Evolutionary conservation across 2,113 vertebrate genomes (phyloP), one percentile per base, ranked within the genome.

Genomic region (Varanus komodoensis): DNA sequence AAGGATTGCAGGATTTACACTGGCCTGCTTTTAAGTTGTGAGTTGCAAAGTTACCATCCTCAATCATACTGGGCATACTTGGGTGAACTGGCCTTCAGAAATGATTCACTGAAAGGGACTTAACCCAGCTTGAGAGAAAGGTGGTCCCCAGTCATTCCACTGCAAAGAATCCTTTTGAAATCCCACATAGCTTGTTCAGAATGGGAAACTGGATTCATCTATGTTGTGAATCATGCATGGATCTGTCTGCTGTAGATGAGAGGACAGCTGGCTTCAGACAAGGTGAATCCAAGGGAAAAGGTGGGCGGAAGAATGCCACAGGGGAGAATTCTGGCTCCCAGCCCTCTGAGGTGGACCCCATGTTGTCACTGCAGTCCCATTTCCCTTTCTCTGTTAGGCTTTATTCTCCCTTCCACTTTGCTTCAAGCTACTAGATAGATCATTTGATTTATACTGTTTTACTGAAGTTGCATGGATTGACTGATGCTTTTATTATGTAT

Each of bases 31-130:
- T 71, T 84, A 93, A 86, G 84, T 86, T 50, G 78, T 32, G 68
- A 90, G 32, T n/a, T 27, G 57, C 54, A 89, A 67, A 95, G 78
- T 64, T 91, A 90, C 91, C 1, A 81, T 17, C 80, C 27, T 67
- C 89, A 57, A 7, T 14, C 27, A 17, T 82, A 57, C 27, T 84
- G 81, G 79, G 84, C 64, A 94, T 0, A 9, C 57, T 90, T 89
- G 38, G 19, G 68, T 92, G 48, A 87, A 48, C 19, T 83, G 78
- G 93, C 89, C 86, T 84, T 85, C 92, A 86, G 90, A 87, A 89
- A 54, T 57, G 82, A 91, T 86, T 93, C 92, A 94, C 77, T 12
- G 21, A 52, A 82, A 82, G 17, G 84, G 54, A 74, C 61, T 27
- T 67, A 64, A 67, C n/a, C 27, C 15, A 74, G 86, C 21, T 78